phyloP scores from a whole-genome alignment of 1,140 invertebrate species.

The Centruroides vittatus region DNA sequence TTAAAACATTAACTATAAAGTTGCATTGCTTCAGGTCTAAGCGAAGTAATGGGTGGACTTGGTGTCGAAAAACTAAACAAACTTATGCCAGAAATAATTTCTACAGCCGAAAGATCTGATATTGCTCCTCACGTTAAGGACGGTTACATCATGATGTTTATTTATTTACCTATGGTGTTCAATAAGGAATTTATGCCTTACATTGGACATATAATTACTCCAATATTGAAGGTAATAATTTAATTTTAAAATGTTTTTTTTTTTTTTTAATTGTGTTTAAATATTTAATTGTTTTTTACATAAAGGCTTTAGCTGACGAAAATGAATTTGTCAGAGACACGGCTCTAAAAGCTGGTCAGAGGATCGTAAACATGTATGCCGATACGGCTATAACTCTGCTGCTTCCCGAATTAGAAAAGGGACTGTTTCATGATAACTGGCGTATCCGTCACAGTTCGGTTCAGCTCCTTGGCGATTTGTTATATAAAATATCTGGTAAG shows the following conservation, averaged over 20 bases:
- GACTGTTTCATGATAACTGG: constrained; percentile 96
- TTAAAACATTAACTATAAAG: too few species aligned
- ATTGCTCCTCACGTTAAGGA: constrained; percentile 96
- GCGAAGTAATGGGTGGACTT: constrained; percentile 80
- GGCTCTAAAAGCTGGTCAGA: constrained; percentile 86
- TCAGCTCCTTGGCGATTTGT: constrained; percentile 85
- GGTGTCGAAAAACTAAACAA: constrained; percentile 89
- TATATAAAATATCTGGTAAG: constrained; percentile 79
- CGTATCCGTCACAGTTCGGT: constrained; percentile 92
- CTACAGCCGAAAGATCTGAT: constrained; percentile 82
- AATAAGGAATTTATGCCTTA: constrained; percentile 89
- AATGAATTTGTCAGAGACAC: constrained; percentile 98
- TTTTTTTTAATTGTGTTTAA: neutral
- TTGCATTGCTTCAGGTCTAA: constrained; percentile 27
- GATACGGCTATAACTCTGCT: constrained; percentile 87
- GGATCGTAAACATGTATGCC: constrained; percentile 92
- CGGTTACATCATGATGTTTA: constrained; percentile 99
- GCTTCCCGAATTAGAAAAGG: constrained; percentile 84
- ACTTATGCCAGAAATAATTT: constrained; percentile 97
- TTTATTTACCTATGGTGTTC: constrained; percentile 96
- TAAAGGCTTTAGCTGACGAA: constrained; percentile 85
- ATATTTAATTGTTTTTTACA: constrained; percentile 12
- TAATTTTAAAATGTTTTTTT: neutral
- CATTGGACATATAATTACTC: constrained; percentile 94
- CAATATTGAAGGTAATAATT: constrained; percentile 64